phyloP scores from a whole-genome alignment of 1,140 invertebrate genomes.

The Drosophila truncata region DNA sequence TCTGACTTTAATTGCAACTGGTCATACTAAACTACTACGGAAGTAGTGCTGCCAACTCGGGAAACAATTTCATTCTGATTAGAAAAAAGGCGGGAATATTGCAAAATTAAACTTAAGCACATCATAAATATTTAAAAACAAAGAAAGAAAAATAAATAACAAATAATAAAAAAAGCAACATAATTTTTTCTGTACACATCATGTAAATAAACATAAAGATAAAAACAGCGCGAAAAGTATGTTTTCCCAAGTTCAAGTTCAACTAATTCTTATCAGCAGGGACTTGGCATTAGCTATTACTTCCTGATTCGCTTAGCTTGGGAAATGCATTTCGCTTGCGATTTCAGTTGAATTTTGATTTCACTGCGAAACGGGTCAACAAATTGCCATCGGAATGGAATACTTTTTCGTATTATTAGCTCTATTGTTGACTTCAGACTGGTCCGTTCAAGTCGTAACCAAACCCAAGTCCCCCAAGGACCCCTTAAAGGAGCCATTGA shows the following conservation, averaged over 20 bases:
- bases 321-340: constrained; percentile 27
- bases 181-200: not conserved
- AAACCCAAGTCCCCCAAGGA: constrained; percentile 32
- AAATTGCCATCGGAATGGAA: constrained; percentile 12
- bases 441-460: constrained; percentile 12
- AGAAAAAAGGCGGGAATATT: not conserved
- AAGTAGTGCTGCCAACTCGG: constrained; percentile 7
- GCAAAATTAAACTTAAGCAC: not conserved
- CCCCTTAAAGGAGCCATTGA: constrained; percentile 4
- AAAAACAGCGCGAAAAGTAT: not conserved
- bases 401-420: not conserved
- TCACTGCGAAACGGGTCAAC: not conserved
- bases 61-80: constrained; percentile 8
- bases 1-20: not conserved
- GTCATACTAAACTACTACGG: not conserved
- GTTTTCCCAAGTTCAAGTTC: constrained; percentile 33
- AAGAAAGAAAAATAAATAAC: not conserved
- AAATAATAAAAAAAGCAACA: not conserved
- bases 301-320: constrained; percentile 34
- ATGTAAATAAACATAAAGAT: not conserved
- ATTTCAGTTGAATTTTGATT: constrained; percentile 44
- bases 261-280: constrained; percentile 28
- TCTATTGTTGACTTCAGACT: constrained; percentile 6
- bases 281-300: constrained; percentile 4
- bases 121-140: not conserved